phyloP scores from a whole-genome alignment of 2,113 vertebrate genomes.

The Entosphenus tridentatus region DNA sequence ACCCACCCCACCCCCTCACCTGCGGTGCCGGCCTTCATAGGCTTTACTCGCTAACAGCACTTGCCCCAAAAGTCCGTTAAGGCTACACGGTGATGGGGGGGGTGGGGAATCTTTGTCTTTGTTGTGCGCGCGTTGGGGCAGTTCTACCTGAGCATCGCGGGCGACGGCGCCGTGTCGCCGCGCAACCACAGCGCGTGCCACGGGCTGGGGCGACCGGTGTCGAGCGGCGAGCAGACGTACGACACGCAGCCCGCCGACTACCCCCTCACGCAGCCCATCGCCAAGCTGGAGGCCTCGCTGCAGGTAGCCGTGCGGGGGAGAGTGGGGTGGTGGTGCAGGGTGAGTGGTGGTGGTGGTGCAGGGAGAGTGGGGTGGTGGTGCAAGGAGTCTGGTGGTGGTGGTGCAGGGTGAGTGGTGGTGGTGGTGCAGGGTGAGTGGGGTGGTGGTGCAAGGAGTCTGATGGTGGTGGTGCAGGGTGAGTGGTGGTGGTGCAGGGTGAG shows the following conservation, averaged over 20 bases:
- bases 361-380: background rate
- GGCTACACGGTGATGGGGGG: no score
- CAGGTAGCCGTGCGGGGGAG: slow-evolving; percentile 8
- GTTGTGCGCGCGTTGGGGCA: background rate
- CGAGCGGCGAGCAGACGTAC: slow-evolving; percentile 8
- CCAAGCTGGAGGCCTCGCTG: slow-evolving; percentile 6
- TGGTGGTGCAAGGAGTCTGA: background rate
- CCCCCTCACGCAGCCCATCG: slow-evolving; percentile 8
- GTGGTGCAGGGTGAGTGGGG: background rate
- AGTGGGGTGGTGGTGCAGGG: background rate
- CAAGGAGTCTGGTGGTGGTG: background rate
- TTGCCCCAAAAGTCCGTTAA: no score
- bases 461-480: background rate
- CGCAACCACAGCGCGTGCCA: background rate
- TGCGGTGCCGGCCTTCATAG: no score
- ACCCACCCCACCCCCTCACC: no score
- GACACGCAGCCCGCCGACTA: slow-evolving; percentile 7
- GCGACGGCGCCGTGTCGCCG: background rate
- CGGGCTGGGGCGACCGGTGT: slow-evolving; percentile 4
- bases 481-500: background rate
- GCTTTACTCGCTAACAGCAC: no score
- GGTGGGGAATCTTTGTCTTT: no score
- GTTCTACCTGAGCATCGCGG: slow-evolving; percentile 7
- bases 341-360: background rate
- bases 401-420: background rate